phyloP scores from a whole-genome alignment of 2,888 invertebrate genomes.

The Cancer borealis region DNA sequence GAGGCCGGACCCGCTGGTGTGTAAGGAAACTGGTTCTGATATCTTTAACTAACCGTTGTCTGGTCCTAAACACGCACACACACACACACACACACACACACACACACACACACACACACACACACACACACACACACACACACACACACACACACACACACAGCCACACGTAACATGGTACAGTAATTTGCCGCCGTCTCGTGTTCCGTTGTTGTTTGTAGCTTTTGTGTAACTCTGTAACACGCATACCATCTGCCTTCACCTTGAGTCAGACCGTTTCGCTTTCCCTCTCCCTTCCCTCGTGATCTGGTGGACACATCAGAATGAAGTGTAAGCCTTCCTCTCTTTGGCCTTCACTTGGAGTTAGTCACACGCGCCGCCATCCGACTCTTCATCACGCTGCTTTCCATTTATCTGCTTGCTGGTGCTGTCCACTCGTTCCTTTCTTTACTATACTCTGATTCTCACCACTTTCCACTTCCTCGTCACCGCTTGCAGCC shows the following conservation, averaged over 20 bases:
- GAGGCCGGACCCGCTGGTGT: background rate
- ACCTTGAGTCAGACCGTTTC: background rate
- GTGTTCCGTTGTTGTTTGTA: background rate
- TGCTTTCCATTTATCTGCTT: background rate
- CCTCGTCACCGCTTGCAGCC: no score
- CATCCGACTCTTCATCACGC: background rate
- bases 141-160: slow-evolving; percentile 43
- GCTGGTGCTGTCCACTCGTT: background rate
- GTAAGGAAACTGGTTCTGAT: slow-evolving; percentile 20
- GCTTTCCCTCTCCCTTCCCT: background rate
- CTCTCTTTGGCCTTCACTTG: no score
- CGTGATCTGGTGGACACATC: background rate
- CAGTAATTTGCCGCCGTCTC: background rate
- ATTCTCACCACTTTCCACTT: background rate
- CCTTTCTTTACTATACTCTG: background rate
- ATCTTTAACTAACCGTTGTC: background rate
- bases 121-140: slow-evolving; percentile 52
- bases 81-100: slow-evolving; percentile 51
- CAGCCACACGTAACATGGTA: background rate
- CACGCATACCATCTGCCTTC: background rate
- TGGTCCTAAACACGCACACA: slow-evolving; percentile 35
- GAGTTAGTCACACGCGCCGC: background rate
- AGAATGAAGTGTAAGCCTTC: no score
- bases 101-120: slow-evolving; percentile 54
- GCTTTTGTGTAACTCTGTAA: background rate